Base-by-base conservation (phyloP, 1,140 invertebrate species). In the Formica selysi region DNA sequence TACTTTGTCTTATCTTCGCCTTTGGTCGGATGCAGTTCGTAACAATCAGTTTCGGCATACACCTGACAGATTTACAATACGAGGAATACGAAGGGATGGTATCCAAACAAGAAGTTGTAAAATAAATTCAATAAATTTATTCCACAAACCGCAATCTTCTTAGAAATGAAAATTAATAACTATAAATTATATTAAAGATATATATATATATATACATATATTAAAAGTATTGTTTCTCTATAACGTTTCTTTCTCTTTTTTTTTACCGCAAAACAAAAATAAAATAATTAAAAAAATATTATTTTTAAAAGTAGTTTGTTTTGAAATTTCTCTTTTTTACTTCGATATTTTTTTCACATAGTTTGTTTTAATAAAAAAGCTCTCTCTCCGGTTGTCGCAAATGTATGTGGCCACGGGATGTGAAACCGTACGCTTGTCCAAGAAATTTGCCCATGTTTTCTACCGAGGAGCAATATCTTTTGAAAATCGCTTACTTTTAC, bases 401-500 rank as follows among this genome's bases (percentile, higher is more conserved):
- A 51, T 51, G 48, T 51, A 19, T 19, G 48, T 51, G 3, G 2
- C 1, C 11, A 54, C 13, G 0, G 19, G 13, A 83, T 54, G 13
- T 44, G 22, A 61, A 74, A 83, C 7, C 38, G 54, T 36, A 44
- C n/a, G 68, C 29, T 73, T 67, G 19, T 81, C 26, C 8, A 22
- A 48, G 38, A 83, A 57, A 74, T 74, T 48, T 61, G 68, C 48
- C 38, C 38, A 22, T 41, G 38, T 83, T 83, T 73, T 44, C n/a
- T 36, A 44, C 19, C 54, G 19, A 38, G 29, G 13, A 48, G 41
- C 68, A 59, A 70, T 73, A 59, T 48, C 54, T 74, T 61, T 73
- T 54, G 74, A 89, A 70, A 90, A 89, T 85, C 80, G 74, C 79
- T 83, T 85, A 88, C 71, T 90, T 85, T 88, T 41, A 54, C 54